Evolutionary conservation across 2,797 vertebrate species (phyloP), one percentile per base, ranked within the genome.

Genomic region (Catostomus latipinnis): DNA sequence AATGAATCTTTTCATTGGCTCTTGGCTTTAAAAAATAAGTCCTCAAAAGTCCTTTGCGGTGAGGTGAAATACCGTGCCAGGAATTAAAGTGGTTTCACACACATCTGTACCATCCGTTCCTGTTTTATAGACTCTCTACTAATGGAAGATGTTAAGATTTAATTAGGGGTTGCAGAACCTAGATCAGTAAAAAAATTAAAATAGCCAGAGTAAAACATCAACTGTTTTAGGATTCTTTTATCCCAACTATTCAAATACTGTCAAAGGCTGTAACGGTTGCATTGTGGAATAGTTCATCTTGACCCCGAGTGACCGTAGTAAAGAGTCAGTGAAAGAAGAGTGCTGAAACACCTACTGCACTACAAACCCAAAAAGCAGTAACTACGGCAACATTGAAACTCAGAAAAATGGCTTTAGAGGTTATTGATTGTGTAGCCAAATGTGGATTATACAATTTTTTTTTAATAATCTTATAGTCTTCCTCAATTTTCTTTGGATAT

Each of bases 61-160:
- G 46, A 66, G 66, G 60, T 6, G 13, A 60, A 80, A 73, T 34
- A 14, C 34, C n/a, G 16, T 5, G 10, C 65, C 66, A 73, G 61
- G 70, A 82, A 74, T 76, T 62, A 78, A 78, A 85, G 68, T 62
- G 78, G 71, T 85, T 85, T 85, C 78, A 68, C 68, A 81, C 61
- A 63, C 72, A 81, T 74, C 62, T 10, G 48, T 78, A 34, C 34
- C 34, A 34, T 34, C 34, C 34, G 34, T 34, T 34, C 34, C 34
- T 34, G 22, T 78, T 78, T 78, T 78, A 78, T 78, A 54, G 76
- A 78, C 76, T 78, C 56, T 62, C 48, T 45, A 62, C 76, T 78
- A 78, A 78, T 70, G 56, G 67, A 78, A 53, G 76, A 70, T 54
- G 67, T 61, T 78, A 71, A 70, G 67, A 78, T 78, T 78, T 78